Percentiles rank a stretch among this genome's conserved stretches.
phyloP scores from a whole-genome alignment of 2,888 invertebrate genomes.

The Watsonalla cultraria region DNA sequence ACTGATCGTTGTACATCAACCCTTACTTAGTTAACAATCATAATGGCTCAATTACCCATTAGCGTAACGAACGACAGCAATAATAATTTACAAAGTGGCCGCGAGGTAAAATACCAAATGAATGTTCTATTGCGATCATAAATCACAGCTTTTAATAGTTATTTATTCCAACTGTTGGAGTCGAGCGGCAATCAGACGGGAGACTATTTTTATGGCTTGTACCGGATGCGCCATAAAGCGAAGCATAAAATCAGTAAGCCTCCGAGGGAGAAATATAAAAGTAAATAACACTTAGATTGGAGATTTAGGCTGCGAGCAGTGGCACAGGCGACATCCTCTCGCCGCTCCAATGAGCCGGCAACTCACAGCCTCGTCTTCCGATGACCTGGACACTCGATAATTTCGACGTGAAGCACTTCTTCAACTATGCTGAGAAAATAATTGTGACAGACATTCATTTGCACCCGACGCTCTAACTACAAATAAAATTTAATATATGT shows the following conservation, averaged over 20 bases:
- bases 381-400: slow-evolving; percentile 43
- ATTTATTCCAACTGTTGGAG: slow-evolving; percentile 57
- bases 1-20: neutral
- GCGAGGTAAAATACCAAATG: slow-evolving; percentile 25
- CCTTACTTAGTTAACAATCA: neutral
- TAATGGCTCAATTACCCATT: neutral
- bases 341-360: slow-evolving; percentile 43
- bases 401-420: slow-evolving; percentile 7
- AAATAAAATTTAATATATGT: too few species aligned
- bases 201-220: slow-evolving; percentile 71
- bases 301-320: slow-evolving; percentile 50
- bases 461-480: too few species aligned
- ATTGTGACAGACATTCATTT: too few species aligned
- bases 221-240: slow-evolving; percentile 70
- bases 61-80: neutral
- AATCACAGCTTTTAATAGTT: slow-evolving; percentile 64
- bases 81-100: neutral
- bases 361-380: slow-evolving; percentile 30
- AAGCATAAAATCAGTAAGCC: slow-evolving; percentile 70
- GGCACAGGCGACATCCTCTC: slow-evolving; percentile 30
- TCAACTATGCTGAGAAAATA: too few species aligned
- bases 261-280: slow-evolving; percentile 66
- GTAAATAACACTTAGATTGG: slow-evolving; percentile 70
- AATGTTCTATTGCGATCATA: slow-evolving; percentile 42
- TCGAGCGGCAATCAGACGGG: slow-evolving; percentile 64